Conservation (phyloP, 1,140 invertebrate genomes). For the Cydia splendana region DNA sequence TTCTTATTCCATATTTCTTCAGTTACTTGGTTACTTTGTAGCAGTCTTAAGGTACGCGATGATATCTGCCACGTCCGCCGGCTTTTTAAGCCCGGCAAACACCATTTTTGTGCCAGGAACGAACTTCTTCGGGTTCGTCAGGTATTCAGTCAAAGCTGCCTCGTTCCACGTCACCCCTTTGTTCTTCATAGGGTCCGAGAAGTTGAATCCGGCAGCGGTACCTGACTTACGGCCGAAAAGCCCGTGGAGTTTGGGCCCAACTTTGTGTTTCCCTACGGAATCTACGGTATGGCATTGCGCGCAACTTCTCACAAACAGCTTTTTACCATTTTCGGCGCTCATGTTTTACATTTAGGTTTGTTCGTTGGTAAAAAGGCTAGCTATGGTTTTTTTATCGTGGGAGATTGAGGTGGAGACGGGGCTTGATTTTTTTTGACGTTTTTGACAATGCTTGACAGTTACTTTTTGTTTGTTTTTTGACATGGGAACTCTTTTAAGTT, state of each 20-base stretch:
- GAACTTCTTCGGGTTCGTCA: neutral
- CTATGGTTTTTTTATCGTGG: neutral
- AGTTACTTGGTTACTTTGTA: neutral
- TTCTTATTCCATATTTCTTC: neutral
- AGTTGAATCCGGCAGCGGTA: neutral
- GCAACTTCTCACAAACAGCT: neutral
- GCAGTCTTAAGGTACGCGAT: neutral
- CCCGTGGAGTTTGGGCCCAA: neutral
- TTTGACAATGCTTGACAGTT: neutral
- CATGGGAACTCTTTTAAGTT: neutral
- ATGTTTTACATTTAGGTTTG: neutral
- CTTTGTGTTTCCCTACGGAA: neutral
- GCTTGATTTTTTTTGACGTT: constrained; percentile 4
- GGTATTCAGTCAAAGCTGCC: neutral
- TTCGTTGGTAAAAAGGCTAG: neutral
- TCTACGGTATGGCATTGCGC: neutral
- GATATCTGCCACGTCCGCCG: neutral
- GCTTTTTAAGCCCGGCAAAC: neutral
- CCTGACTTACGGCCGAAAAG: neutral
- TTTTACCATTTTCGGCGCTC: neutral
- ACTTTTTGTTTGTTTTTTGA: neutral
- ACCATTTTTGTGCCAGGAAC: constrained; percentile 1
- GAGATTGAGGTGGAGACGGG: neutral
- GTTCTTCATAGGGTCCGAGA: neutral
- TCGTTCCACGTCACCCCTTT: neutral